phyloP scores from a whole-genome alignment of 2,797 vertebrate species.

The Micromesistius poutassou region DNA sequence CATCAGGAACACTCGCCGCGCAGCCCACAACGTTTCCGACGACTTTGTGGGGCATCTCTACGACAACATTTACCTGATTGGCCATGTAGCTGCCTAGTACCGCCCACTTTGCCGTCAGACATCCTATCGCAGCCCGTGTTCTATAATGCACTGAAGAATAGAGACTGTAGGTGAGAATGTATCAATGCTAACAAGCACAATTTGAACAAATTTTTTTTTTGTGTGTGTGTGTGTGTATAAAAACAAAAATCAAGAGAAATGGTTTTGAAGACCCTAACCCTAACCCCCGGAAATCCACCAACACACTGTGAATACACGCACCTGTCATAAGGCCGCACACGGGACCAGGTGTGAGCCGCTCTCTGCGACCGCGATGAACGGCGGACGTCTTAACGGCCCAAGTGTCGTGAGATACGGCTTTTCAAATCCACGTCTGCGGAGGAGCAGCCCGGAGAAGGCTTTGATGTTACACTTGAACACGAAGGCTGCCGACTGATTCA shows the following conservation, averaged over 20 bases:
- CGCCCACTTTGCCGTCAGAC: slow-evolving; percentile 21
- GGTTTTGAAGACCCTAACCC: slow-evolving; percentile 8
- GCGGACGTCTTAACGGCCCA: slow-evolving; percentile 15
- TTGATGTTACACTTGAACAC: slow-evolving; percentile 50
- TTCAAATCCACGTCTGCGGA: slow-evolving; percentile 28
- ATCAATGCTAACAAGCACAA: background rate
- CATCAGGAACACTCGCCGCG: slow-evolving; percentile 94
- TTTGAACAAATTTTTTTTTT: background rate
- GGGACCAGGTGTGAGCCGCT: slow-evolving; percentile 25
- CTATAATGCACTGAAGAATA: slow-evolving; percentile 42
- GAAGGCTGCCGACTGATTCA: slow-evolving; percentile 36
- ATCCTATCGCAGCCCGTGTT: slow-evolving; percentile 10
- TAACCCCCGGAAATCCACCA: slow-evolving; percentile 14
- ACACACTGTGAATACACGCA: slow-evolving; percentile 35
- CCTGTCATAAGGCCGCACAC: slow-evolving; percentile 20
- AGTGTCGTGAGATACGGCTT: slow-evolving; percentile 18
- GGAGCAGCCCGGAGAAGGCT: slow-evolving; percentile 34
- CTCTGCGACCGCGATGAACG: background rate
- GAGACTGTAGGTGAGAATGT: slow-evolving; percentile 26
- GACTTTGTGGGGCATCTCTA: slow-evolving; percentile 99
- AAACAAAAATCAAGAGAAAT: slow-evolving; percentile 4
- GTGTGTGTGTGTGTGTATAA: no score
- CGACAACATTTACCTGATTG: slow-evolving; percentile 99
- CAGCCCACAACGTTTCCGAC: slow-evolving; percentile 96
- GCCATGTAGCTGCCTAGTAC: slow-evolving; percentile 91